Conservation (phyloP, 2,797 vertebrate species). For the Allobates femoralis region DNA sequence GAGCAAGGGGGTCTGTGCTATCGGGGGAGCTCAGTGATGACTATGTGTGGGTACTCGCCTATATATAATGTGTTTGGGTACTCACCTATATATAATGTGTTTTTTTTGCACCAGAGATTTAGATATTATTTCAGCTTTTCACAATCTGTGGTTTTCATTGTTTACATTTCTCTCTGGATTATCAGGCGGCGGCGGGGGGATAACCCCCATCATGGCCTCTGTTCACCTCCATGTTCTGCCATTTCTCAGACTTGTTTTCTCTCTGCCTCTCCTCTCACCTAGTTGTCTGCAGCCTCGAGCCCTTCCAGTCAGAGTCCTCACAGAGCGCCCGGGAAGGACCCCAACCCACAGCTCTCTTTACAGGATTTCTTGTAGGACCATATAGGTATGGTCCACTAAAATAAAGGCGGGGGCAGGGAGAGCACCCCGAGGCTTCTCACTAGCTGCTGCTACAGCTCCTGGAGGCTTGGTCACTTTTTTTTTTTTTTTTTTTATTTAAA, state of each 20-base stretch:
- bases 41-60: too few relatives aligned
- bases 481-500: background rate
- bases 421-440: background rate
- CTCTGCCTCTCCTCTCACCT: constrained; percentile 86
- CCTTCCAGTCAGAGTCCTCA: constrained; percentile 99
- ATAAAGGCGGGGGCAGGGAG: background rate
- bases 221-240: constrained; percentile 80
- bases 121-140: background rate
- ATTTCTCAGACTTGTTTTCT: constrained; percentile 83
- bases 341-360: constrained; percentile 99
- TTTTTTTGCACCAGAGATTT: background rate
- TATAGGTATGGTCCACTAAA: constrained; percentile 88
- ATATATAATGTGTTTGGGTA: too few relatives aligned
- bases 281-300: constrained; percentile 99
- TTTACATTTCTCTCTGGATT: constrained; percentile 68
- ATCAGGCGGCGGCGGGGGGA: constrained; percentile 38
- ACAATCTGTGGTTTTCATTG: background rate
- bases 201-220: constrained; percentile 57
- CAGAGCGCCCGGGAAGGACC: constrained; percentile 98
- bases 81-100: too few relatives aligned
- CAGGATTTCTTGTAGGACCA: constrained; percentile 99
- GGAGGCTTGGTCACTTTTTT: background rate
- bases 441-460: background rate
- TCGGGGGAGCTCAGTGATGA: too few relatives aligned
- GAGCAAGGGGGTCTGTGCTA: too few relatives aligned